phyloP scores from a whole-genome alignment of 1,140 invertebrate genomes.

The Drosophila biarmipes region DNA sequence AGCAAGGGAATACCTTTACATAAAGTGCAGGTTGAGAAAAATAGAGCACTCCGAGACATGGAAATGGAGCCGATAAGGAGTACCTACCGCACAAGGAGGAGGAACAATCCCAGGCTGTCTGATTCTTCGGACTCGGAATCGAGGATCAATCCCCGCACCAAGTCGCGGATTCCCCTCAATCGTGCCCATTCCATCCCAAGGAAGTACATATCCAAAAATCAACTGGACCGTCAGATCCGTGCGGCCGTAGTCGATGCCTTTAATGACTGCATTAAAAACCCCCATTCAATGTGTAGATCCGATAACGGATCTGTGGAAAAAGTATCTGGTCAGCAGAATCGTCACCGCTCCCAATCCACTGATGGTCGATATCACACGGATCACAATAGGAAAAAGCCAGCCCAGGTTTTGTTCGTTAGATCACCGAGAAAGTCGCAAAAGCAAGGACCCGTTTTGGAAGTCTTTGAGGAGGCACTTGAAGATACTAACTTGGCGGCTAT shows the following conservation, averaged over 20 bases:
- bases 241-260: neutral
- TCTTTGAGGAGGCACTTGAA: neutral
- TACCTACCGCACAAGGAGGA: neutral
- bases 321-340: too few relatives aligned
- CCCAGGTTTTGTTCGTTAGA: neutral
- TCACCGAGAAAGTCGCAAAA: neutral
- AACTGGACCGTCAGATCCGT: neutral
- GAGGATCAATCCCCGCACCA: neutral
- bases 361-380: neutral
- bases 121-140: neutral
- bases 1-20: too few relatives aligned
- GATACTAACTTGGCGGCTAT: too few relatives aligned
- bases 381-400: neutral
- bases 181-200: neutral
- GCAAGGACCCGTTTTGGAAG: neutral
- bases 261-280: neutral
- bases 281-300: neutral
- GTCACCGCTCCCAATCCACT: neutral
- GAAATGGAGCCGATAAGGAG: too few relatives aligned
- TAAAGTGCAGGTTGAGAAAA: too few relatives aligned
- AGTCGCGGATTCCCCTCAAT: neutral
- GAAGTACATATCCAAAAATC: neutral
- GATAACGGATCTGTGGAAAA: neutral
- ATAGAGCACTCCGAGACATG: too few relatives aligned
- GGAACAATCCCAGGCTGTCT: neutral